Percentiles rank a stretch among this genome's conserved stretches.
Conservation (phyloP, 2,797 vertebrate genomes). For the Xerus rutilus region DNA sequence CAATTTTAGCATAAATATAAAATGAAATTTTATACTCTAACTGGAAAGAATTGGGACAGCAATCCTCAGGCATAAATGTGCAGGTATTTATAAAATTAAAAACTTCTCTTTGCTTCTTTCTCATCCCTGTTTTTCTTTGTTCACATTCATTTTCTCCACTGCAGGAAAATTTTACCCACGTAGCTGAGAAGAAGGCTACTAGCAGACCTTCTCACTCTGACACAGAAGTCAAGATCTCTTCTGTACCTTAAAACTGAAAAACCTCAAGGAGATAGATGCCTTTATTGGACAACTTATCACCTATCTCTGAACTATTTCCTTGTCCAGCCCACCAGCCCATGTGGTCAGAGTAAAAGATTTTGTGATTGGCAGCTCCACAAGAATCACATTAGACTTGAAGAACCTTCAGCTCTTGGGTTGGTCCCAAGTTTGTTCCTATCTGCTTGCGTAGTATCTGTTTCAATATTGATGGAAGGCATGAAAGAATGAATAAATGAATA, state of each 20-base stretch:
- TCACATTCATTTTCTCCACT: background rate
- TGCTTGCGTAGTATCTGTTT: background rate
- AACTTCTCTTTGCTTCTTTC: background rate
- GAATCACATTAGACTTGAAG: background rate
- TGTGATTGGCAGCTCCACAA: background rate
- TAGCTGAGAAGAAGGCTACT: background rate
- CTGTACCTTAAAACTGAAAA: background rate
- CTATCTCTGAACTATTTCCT: background rate
- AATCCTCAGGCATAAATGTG: background rate
- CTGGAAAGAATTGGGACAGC: background rate
- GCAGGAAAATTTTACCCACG: background rate
- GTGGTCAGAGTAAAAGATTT: background rate
- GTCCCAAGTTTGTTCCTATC: background rate
- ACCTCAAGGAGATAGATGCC: background rate
- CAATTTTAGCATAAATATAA: constrained; percentile 8
- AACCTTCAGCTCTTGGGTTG: background rate
- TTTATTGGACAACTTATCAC: background rate
- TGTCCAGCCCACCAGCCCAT: too few species aligned
- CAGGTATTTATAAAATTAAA: background rate
- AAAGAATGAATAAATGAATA: background rate
- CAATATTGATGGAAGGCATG: background rate
- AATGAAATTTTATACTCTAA: constrained; percentile 4
- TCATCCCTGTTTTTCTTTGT: background rate
- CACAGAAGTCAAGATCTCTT: background rate
- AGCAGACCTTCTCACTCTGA: background rate